These are phyloP conservation scores for Daboia siamensis DNA, from an alignment of 2,113 vertebrate species.

Conservation along the genomic window DNA sequence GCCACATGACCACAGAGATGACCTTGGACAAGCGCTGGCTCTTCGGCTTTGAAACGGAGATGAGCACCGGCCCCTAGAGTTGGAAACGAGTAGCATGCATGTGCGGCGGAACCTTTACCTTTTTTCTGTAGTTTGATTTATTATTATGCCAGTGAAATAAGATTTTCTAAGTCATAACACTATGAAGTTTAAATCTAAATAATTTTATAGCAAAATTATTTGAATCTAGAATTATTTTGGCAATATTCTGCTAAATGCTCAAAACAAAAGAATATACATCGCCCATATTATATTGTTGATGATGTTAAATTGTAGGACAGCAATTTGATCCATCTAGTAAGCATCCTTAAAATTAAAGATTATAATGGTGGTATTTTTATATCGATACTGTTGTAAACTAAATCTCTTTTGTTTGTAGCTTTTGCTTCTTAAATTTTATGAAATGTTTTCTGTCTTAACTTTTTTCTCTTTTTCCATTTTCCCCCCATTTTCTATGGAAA, in stretches of 20 bases:
- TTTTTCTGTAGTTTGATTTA: neutral
- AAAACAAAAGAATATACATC: conserved; percentile 2
- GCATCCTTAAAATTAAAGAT: neutral
- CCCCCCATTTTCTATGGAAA: neutral
- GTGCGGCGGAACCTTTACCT: too few species aligned
- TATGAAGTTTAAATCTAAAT: neutral
- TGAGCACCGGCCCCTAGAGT: too few species aligned
- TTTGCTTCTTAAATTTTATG: conserved; percentile 24
- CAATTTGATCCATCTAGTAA: neutral
- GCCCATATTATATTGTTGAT: conserved; percentile 34
- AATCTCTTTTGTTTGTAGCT: neutral
- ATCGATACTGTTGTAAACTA: neutral
- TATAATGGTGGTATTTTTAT: neutral
- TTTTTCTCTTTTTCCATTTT: neutral
- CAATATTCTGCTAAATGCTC: neutral
- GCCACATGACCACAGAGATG: too few species aligned
- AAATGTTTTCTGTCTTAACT: neutral
- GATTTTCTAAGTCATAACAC: neutral
- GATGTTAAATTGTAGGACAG: conserved; percentile 28
- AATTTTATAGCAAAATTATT: neutral
- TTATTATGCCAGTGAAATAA: neutral
- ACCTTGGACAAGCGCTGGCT: too few species aligned
- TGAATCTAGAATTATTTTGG: neutral
- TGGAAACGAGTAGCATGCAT: too few species aligned
- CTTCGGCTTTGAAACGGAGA: too few species aligned